Percentiles rank a stretch among this genome's conserved stretches.
Evolutionary conservation across 2,113 vertebrate species (phyloP).

Genomic region (Chaenocephalus aceratus): DNA sequence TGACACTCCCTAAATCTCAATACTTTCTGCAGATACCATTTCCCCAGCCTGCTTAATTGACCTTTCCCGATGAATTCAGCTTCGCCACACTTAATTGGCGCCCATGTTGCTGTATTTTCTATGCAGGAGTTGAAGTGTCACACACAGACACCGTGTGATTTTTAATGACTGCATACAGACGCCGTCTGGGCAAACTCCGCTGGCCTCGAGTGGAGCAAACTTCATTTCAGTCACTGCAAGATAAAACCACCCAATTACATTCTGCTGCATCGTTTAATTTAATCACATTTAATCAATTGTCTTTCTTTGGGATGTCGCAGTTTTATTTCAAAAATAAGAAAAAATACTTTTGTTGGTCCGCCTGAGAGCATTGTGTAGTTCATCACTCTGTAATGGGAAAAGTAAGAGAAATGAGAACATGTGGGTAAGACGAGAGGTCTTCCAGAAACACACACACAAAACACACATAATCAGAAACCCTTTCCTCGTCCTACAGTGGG

Average conservation of each 20-base stretch:
- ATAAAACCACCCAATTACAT: slow-evolving; percentile 66
- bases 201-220: slow-evolving; percentile 40
- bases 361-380: neutral
- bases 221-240: slow-evolving; percentile 42
- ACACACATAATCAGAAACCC: neutral
- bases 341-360: neutral
- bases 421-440: neutral
- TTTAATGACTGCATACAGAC: slow-evolving; percentile 63
- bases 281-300: slow-evolving; percentile 43
- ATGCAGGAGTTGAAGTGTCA: slow-evolving; percentile 31
- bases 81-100: slow-evolving; percentile 62
- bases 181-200: slow-evolving; percentile 2
- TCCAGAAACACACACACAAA: neutral
- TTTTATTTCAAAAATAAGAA: slow-evolving; percentile 40
- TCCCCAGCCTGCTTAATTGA: slow-evolving; percentile 59
- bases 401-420: neutral
- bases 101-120: slow-evolving; percentile 52
- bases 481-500: too few relatives aligned
- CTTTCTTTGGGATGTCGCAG: slow-evolving; percentile 9
- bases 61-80: slow-evolving; percentile 70
- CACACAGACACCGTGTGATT: slow-evolving; percentile 59
- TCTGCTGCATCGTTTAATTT: slow-evolving; percentile 55
- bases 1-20: slow-evolving; percentile 8
- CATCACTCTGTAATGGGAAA: neutral
- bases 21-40: slow-evolving; percentile 35